Base-by-base conservation (phyloP, 2,888 invertebrate genomes). In the Hydrotaea diabolus region DNA sequence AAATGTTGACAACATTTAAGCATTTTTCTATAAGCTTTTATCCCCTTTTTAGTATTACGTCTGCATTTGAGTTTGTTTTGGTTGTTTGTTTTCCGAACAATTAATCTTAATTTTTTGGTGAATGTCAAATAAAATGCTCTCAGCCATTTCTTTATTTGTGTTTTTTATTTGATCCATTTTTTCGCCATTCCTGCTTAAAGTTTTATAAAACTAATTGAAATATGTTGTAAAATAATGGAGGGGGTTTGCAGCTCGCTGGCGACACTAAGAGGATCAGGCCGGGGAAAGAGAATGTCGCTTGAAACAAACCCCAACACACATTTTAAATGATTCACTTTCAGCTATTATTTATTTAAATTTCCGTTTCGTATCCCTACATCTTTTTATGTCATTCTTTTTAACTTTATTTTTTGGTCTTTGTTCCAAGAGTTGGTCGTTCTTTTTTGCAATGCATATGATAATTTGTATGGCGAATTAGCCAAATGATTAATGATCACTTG, bases 21-120 rank as follows among this genome's bases (percentile, higher is more conserved):
- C 23, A n/a, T 59, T 71, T 39, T 39, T 55, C 13, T 7, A 39
- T 46, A 19, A 5, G 9, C 23, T 69, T 43, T 17, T 13, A 31
- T 46, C 21, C 13, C 4, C 1, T 11, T 39, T 13, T 39, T 13
- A 39, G 13, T 39, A 26, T 53, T 9, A 43, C 13, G 26, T 21
- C 21, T 15, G 11, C 36, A 7, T 62, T 49, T 75, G n/a, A n/a
- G 46, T 17, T 46, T 46, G 43, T n/a, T 26, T 74, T 75, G 62
- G 59, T 59, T 21, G 53, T 66, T 77, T 77, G 15, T 77, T 39
- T 1, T 11, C 39, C 9, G n/a, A 13, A 79, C 53, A 79, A 79
- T 79, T 73, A 73, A 79, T 79, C 78, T 79, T 73, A 73, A 73
- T 79, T 79, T n/a, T n/a, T 64, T 53, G n/a, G 17, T 72, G 39